A percentile compares a stretch with the other conserved stretches of the same genome.
phyloP scores from a whole-genome alignment of 2,113 vertebrate species.

The Cichladusa arquata region DNA sequence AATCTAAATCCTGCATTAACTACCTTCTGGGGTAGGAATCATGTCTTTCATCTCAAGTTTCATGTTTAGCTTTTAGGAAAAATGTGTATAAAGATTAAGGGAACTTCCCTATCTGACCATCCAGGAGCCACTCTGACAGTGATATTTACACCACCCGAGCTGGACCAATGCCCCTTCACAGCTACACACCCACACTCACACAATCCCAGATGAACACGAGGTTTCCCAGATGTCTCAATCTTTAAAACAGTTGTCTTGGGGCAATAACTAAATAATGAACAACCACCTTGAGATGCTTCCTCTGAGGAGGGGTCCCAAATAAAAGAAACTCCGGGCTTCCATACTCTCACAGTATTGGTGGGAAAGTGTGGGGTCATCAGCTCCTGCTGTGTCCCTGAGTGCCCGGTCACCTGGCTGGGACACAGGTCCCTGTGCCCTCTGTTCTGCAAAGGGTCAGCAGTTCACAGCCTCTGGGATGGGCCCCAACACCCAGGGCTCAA shows the following conservation, averaged over 20 bases:
- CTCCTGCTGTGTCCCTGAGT: rapidly evolving
- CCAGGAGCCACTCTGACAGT: background rate
- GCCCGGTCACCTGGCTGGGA: rapidly evolving
- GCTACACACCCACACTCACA: background rate
- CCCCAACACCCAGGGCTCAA: background rate
- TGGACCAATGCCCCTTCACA: background rate
- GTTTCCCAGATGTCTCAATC: background rate
- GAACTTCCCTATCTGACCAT: background rate
- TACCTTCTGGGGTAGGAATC: background rate
- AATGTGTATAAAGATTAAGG: background rate
- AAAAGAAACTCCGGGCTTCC: background rate
- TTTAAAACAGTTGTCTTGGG: background rate
- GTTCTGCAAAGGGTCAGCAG: background rate
- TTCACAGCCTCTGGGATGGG: background rate
- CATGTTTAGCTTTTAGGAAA: rapidly evolving
- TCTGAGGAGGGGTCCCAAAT: background rate
- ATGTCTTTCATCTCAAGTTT: background rate
- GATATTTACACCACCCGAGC: too few species aligned
- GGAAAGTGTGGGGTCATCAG: rapidly evolving
- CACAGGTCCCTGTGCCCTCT: background rate
- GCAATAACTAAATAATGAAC: background rate
- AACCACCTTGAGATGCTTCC: background rate
- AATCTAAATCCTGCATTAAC: background rate
- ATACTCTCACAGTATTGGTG: background rate
- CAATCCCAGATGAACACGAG: rapidly evolving